Base-by-base conservation (phyloP, 1,140 invertebrate species). In the Steinernema feltiae region DNA sequence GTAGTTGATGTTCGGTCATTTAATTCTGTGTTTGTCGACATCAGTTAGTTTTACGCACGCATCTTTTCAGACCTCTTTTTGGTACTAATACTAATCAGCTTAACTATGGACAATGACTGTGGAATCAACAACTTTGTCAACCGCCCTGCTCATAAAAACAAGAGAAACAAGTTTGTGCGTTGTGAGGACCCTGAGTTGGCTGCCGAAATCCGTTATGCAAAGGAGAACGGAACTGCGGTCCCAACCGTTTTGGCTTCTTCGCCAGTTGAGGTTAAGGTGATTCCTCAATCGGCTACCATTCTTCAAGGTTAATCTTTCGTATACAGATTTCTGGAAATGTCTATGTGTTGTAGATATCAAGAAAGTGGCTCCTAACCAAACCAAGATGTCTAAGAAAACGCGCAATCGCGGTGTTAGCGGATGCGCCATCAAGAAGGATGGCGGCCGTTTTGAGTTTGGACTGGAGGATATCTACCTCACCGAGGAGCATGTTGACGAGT, bases 221-320 rank as follows among this genome's bases (percentile, higher is more conserved):
- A 63, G 53, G 53, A 63, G 24, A 63, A 63, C 24, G 53, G 53
- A 17, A 63, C 24, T 3, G 12, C 24, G 7, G 53, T 63, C 24
- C 53, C 53, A 17, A 17, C 53, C 12, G 24, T 27, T 3, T 63
- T 63, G 53, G 53, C 53, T 12, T 17, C 53, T 12, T 63, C 53
- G 12, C 53, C 53, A 27, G 24, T 63, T 21, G 53, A 63, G 24
- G 24, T 21, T 27, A 63, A 63, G 24, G 53, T 63, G 12, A 27
- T 27, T 3, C 15, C 24, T 15, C 53, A 63, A n/a, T 15, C 24
- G 7, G 53, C 53, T 63, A 27, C 53, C 7, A 27, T 63, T 27
- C 53, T 63, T 63, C 53, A 27, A 63, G 53, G 53, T 63, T 41
- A n/a, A n/a, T n/a, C n/a, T n/a, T n/a, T n/a, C n/a, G n/a, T n/a